These are phyloP conservation scores for Siniperca scherzeri DNA, from an alignment of 2,797 vertebrate species.

Conservation along the genomic window DNA sequence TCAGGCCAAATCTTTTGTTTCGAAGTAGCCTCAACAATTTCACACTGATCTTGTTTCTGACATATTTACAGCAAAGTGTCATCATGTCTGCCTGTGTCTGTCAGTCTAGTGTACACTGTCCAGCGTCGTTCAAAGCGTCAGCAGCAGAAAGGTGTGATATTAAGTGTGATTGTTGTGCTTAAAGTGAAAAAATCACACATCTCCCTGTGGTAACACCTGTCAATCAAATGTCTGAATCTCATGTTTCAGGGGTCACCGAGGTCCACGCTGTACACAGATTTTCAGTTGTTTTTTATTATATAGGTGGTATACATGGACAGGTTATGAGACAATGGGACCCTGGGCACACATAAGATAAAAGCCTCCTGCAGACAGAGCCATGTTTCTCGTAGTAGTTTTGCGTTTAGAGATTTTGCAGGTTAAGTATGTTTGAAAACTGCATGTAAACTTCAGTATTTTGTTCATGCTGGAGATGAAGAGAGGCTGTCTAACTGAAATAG, in stretches of 20 bases:
- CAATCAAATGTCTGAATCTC: slow-evolving; percentile 55
- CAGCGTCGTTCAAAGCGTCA: slow-evolving; percentile 25
- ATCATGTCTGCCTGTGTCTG: slow-evolving; percentile 35
- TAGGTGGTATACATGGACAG: not conserved
- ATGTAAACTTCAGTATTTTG: not conserved
- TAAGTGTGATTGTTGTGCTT: slow-evolving; percentile 67
- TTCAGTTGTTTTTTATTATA: slow-evolving; percentile 14
- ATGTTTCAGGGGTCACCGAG: slow-evolving; percentile 21
- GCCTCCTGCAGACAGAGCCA: not conserved
- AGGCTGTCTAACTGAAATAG: not conserved
- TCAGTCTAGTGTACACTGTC: slow-evolving; percentile 31
- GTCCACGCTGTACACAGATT: not conserved
- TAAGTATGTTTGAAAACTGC: not conserved
- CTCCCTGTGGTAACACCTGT: slow-evolving; percentile 53
- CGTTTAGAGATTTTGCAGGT: not conserved
- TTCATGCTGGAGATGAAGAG: not conserved
- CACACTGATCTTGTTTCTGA: slow-evolving; percentile 47
- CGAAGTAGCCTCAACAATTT: slow-evolving; percentile 23
- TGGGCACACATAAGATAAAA: slow-evolving; percentile 12
- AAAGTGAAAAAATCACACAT: slow-evolving; percentile 69
- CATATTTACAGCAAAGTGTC: slow-evolving; percentile 48
- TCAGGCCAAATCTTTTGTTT: slow-evolving; percentile 14
- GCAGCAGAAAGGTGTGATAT: slow-evolving; percentile 57
- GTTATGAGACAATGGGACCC: not conserved
- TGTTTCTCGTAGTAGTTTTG: not conserved